Base-by-base conservation (phyloP, 2,888 invertebrate species). In the Antheraea assamensis region DNA sequence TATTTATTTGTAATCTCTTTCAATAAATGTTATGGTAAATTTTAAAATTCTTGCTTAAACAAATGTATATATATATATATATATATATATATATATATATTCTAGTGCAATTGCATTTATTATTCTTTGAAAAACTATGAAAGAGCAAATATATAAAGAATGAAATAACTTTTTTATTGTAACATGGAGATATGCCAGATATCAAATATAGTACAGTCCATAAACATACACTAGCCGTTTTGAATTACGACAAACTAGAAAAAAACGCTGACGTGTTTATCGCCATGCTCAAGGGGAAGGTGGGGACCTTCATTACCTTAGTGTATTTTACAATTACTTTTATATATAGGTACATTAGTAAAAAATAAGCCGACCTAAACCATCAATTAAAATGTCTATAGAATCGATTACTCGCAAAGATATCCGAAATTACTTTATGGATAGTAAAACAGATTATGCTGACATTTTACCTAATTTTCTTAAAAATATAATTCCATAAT, bases 401-500 rank as follows among this genome's bases (percentile, higher is more conserved):
- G 19, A 52, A 19, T 19, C 19, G 19, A 19, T 19, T 52, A 52
- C 21, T 52, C 19, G 21, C 21, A 21, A n/a, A 52, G 5, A 52
- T 52, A 21, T 21, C 49, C 17, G 3, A 19, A 52, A 3, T 58
- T n/a, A 58, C 13, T 58, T 58, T 58, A 24, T 24, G 21, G n/a
- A n/a, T 55, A 24, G 10, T 24, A 58, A 24, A 58, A 52, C 10
- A 58, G 17, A 52, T 52, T 24, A 24, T 58, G 5, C 24, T 58
- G n/a, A 10, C n/a, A 58, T 64, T 30, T 64, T 27, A 15, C 30
- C 1, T 15, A 30, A 13, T 64, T 17, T 30, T 58, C 19, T 24
- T 58, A 58, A 58, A 52, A n/a, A 58, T n/a, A 58, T 30, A 64
- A 35, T 31, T 71, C 71, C 66, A 71, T 74, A 74, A 74, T 52